These are phyloP conservation scores for Antechinus stuartii DNA, from an alignment of 2,113 vertebrate genomes.

Conservation along the genomic window DNA sequence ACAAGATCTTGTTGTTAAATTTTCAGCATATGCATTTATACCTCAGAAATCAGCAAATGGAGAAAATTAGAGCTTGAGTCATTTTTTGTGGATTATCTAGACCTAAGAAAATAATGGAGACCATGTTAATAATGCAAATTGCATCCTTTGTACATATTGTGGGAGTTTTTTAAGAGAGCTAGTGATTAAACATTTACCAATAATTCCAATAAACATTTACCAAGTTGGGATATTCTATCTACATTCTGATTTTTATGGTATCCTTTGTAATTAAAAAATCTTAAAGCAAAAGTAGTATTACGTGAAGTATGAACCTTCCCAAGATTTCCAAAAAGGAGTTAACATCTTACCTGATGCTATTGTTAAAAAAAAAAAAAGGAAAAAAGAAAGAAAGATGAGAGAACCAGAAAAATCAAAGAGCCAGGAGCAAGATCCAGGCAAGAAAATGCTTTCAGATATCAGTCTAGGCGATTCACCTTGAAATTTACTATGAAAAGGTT, in stretches of 20 bases:
- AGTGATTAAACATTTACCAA: not conserved
- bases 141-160: not conserved
- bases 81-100: not conserved
- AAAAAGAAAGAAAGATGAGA: not conserved
- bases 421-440: not conserved
- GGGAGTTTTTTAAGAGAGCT: not conserved
- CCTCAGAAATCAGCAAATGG: not conserved
- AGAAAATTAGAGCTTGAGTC: not conserved
- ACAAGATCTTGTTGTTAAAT: not conserved
- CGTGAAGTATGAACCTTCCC: not conserved
- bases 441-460: not conserved
- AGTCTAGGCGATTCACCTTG: slow-evolving; percentile 9
- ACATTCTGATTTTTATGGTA: not conserved
- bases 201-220: too few species aligned
- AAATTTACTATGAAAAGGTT: slow-evolving; percentile 5
- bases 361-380: not conserved
- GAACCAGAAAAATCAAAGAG: not conserved
- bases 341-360: not conserved
- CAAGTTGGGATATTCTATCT: not conserved
- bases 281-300: not conserved
- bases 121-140: not conserved
- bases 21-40: not conserved
- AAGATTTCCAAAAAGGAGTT: slow-evolving; percentile 2
- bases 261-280: not conserved
- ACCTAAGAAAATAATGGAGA: not conserved